Evolutionary conservation across 2,113 vertebrate genomes (phyloP).

Genomic region (Uria aalge): DNA sequence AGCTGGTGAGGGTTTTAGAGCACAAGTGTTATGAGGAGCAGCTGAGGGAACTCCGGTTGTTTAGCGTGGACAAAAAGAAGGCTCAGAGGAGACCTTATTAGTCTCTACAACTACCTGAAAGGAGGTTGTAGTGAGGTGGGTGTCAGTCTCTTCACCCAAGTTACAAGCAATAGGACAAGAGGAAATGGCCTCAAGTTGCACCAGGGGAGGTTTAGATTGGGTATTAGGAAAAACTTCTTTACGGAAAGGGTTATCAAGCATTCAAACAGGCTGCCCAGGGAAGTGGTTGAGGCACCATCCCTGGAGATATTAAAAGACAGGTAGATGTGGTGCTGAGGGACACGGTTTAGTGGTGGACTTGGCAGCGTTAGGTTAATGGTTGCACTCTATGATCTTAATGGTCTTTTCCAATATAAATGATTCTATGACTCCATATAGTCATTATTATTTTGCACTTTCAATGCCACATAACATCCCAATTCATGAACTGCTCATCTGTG

Average conservation of each 20-base stretch:
- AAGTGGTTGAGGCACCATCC: background rate
- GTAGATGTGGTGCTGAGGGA: background rate
- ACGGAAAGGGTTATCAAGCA: background rate
- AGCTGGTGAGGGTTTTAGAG: background rate
- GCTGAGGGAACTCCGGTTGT: background rate
- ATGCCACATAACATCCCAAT: background rate
- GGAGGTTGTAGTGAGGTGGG: fast-evolving
- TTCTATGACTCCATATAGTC: background rate
- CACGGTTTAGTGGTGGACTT: background rate
- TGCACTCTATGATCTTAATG: fast-evolving
- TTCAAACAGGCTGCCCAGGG: background rate
- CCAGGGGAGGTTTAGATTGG: background rate
- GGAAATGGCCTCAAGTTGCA: background rate
- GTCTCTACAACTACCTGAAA: background rate
- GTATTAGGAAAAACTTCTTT: background rate
- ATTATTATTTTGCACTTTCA: background rate
- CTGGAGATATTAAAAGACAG: background rate
- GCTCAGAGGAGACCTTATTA: fast-evolving
- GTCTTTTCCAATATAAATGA: background rate
- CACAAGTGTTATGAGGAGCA: no score
- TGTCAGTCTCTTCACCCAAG: fast-evolving
- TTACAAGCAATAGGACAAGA: background rate
- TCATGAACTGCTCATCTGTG: background rate
- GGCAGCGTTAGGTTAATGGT: no score
- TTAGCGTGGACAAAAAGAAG: background rate